phyloP scores from a whole-genome alignment of 2,888 invertebrate species.

The Limnephilus rhombicus region DNA sequence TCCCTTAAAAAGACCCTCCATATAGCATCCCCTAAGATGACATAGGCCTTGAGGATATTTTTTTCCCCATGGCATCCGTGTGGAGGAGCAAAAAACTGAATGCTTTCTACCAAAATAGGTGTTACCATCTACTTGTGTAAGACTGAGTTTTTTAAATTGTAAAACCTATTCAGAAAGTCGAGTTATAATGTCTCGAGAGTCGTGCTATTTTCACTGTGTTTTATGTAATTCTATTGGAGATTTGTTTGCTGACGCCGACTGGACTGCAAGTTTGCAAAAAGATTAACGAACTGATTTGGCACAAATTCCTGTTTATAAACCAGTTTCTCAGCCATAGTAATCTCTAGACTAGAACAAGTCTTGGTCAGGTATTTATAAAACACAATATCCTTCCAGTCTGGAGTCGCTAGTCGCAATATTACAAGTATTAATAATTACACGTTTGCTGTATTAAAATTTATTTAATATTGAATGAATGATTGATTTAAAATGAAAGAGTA shows the following conservation, averaged over 20 bases:
- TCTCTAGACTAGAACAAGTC: background rate
- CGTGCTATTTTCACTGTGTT: background rate
- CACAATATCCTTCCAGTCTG: background rate
- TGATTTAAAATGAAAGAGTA: no score
- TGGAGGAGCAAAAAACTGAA: no score
- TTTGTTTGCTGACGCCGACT: background rate
- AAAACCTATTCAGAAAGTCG: background rate
- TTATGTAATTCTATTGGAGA: background rate
- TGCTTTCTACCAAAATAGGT: no score
- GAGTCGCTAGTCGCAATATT: background rate
- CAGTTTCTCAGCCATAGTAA: background rate
- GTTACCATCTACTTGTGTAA: no score
- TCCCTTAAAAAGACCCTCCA: no score
- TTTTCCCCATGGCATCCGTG: no score
- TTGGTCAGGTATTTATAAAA: background rate
- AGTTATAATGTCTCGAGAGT: background rate
- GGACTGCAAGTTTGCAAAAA: background rate
- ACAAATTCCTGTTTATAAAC: background rate
- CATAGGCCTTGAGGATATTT: no score
- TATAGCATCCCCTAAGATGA: no score
- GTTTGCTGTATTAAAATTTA: background rate
- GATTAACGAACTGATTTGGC: background rate
- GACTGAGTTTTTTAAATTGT: no score
- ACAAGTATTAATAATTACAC: background rate
- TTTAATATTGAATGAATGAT: no score